Base-by-base conservation (phyloP, 2,797 vertebrate species). In the Anisognathus igniventris region DNA sequence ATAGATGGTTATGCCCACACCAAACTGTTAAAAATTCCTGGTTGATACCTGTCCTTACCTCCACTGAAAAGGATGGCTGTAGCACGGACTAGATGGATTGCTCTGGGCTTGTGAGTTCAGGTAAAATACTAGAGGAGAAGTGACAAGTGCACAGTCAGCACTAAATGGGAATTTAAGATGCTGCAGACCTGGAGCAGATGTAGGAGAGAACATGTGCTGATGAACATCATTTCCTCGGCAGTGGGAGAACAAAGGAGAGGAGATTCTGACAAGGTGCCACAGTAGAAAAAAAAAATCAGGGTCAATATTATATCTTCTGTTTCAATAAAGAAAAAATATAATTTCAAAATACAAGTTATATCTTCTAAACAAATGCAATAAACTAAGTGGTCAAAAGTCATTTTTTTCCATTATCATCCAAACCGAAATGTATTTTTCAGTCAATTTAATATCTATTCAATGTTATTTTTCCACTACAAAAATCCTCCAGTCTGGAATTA, bases 201-300 rank as follows among this genome's bases (percentile, higher is more conserved):
- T 97, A 97, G 99, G 98, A 96, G 98, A 99, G 92, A 98, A 98
- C 97, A 97, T 96, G 97, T 98, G 98, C 97, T 98, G 99, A 95
- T 98, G 98, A 97, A 98, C 98, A 96, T 98, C 99, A 96, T 98
- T 98, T 98, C 99, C 98, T 97, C 99, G 99, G 98, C 98, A 99
- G 98, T 98, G 98, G 96, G 98, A 97, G 97, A 98, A 98, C 97
- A 98, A 98, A 92, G 99, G 96, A 93, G 98, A 98, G 98, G 98
- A 99, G 98, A 99, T 99, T 99, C 99, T 99, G 98, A 98, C 96
- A 97, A 96, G 95, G 97, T 94, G 97, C 67, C 97, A 96, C 13
- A 27, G 94, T 27, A 97, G 90, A 96, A 95, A 97, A 95, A 95
- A 76, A 90, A 93, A 96, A 92, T 91, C 31, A 96, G 60, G 45